phyloP scores from a whole-genome alignment of 1,140 invertebrate genomes.

The Acyrthosiphon pisum region DNA sequence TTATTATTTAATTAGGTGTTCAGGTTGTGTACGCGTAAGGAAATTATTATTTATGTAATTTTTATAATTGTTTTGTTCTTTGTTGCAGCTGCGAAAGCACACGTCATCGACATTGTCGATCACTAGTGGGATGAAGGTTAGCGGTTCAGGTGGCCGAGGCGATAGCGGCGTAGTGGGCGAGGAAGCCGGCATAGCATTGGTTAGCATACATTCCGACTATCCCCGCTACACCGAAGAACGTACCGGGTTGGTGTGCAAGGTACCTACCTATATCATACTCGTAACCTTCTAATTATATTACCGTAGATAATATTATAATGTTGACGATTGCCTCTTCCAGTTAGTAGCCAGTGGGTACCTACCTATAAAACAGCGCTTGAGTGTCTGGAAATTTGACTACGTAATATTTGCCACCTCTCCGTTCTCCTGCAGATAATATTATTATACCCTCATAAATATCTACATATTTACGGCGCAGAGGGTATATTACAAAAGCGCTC shows the following conservation, averaged over 20 bases:
- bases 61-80: neutral
- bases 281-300: neutral
- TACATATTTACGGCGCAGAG: neutral
- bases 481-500: neutral
- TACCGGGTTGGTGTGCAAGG: slow-evolving; percentile 64
- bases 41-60: too few species aligned
- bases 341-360: neutral
- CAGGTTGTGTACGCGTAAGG: neutral
- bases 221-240: slow-evolving; percentile 84
- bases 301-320: neutral
- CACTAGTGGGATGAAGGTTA: slow-evolving; percentile 81
- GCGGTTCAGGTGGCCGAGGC: slow-evolving; percentile 62
- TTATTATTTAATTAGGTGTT: neutral
- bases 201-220: slow-evolving; percentile 85
- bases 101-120: slow-evolving; percentile 91
- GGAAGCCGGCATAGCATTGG: slow-evolving; percentile 81
- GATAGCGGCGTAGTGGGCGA: slow-evolving; percentile 64
- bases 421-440: neutral
- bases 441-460: neutral
- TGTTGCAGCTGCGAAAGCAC: slow-evolving; percentile 90
- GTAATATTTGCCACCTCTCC: neutral
- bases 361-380: too few species aligned
- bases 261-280: neutral
- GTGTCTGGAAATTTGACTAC: neutral
- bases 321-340: neutral